Percentiles rank a stretch among this genome's conserved stretches.
These are phyloP conservation scores for Pseudomugil tenellus DNA, from an alignment of 2,797 vertebrate genomes.

Conservation along the genomic window DNA sequence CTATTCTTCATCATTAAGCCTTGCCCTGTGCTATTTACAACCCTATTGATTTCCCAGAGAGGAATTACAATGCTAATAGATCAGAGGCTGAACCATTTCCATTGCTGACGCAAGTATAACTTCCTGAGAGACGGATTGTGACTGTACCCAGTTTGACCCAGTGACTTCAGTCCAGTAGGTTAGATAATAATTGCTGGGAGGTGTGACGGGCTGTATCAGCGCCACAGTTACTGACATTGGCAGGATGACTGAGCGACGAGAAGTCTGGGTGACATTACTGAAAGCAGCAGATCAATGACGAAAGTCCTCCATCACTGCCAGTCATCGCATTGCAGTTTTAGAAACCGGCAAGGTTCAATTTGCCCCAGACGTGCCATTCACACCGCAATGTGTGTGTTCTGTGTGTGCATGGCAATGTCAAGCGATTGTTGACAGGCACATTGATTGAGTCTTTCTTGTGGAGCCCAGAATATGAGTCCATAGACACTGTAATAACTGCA, in stretches of 20 bases:
- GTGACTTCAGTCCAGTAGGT: slow-evolving; percentile 51
- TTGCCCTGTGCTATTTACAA: slow-evolving; percentile 50
- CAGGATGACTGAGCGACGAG: slow-evolving; percentile 28
- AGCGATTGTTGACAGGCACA: slow-evolving; percentile 24
- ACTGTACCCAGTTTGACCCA: slow-evolving; percentile 48
- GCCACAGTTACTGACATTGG: slow-evolving; percentile 42
- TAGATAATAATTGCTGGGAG: slow-evolving; percentile 53
- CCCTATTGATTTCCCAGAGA: slow-evolving; percentile 51
- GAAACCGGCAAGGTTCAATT: slow-evolving; percentile 45
- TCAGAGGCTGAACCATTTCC: slow-evolving; percentile 34
- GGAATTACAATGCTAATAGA: slow-evolving; percentile 28
- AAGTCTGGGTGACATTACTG: slow-evolving; percentile 48
- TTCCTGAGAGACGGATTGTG: slow-evolving; percentile 47
- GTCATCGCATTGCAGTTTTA: slow-evolving; percentile 25
- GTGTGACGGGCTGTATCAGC: slow-evolving; percentile 35
- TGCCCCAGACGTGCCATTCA: slow-evolving; percentile 53
- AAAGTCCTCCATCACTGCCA: slow-evolving; percentile 43
- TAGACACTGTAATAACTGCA: slow-evolving; percentile 2
- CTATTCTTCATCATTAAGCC: slow-evolving; percentile 40
- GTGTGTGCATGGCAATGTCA: slow-evolving; percentile 27
- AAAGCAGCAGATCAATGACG: slow-evolving; percentile 51
- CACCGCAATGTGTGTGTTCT: slow-evolving; percentile 33
- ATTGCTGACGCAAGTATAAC: slow-evolving; percentile 55
- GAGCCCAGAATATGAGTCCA: slow-evolving; percentile 22
- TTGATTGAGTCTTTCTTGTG: slow-evolving; percentile 24